Evolutionary conservation across 2,888 invertebrate genomes (phyloP), one percentile per base, ranked within the genome.

Genomic region (Zaprionus lineosus): DNA sequence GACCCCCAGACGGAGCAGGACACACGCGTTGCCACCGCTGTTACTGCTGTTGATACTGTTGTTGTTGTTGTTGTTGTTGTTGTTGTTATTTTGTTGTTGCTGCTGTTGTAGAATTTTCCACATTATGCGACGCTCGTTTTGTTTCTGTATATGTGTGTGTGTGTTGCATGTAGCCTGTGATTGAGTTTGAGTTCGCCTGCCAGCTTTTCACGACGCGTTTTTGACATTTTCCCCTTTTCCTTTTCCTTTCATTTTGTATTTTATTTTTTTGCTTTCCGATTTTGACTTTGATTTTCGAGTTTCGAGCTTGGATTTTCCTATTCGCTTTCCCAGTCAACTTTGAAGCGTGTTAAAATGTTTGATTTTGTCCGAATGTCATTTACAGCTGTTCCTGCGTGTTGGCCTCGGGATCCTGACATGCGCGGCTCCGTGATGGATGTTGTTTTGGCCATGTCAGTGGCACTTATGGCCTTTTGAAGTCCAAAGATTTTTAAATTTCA

Each of bases 281-380:
- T 21, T 21, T 15, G 52, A 48, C 47, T 52, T 71, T 57, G 36
- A n/a, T n/a, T n/a, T n/a, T n/a, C n/a, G n/a, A n/a, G n/a, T n/a
- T n/a, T n/a, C n/a, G n/a, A n/a, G n/a, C n/a, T n/a, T n/a, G n/a
- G 16, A 24, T 15, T 46, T 6, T 36, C 29, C 50, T 58, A 33
- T 81, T 58, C 29, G 46, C 51, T 39, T 34, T 57, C 14, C 7
- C 40, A 56, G 26, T 26, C 62, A 83, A 83, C 75, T 85, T 79
- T 76, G 86, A 70, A 81, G 82, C 84, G 74, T 86, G 84, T 84
- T 78, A 68, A 81, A 77, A 84, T 84, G 71, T 86, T 86, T 82
- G 84, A 84, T 86, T 82, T 81, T 76, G 77, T 68, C 65, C 66
- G 68, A 86, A 81, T 84, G 82, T 82, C 82, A 82, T 65, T 74